Percentiles rank a stretch among this genome's conserved stretches.
These are phyloP conservation scores for Nyctereutes procyonoides DNA, from an alignment of 2,113 vertebrate genomes.

Conservation along the genomic window DNA sequence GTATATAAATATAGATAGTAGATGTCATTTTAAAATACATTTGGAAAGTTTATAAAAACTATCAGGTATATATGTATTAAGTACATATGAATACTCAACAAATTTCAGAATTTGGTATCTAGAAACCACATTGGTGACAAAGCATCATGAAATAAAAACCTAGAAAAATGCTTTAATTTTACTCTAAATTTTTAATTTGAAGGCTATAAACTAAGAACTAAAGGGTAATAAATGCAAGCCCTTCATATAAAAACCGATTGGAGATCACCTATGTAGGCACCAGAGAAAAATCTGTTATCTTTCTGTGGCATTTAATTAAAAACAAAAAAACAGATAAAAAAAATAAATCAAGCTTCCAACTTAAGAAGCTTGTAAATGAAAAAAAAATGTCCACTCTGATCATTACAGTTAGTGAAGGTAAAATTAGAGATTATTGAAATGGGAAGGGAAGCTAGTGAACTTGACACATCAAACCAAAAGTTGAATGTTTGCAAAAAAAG, in stretches of 20 bases:
- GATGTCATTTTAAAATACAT: neutral
- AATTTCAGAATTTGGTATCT: neutral
- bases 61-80: neutral
- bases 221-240: neutral
- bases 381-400: neutral
- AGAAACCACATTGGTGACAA: neutral
- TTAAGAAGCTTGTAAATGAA: neutral
- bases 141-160: neutral
- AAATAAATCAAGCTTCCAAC: neutral
- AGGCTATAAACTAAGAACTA: neutral
- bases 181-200: neutral
- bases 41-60: neutral
- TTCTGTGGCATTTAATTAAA: neutral
- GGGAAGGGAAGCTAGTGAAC: neutral
- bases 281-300: neutral
- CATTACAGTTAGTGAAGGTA: neutral
- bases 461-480: neutral
- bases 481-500: neutral
- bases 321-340: neutral
- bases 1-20: neutral
- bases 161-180: neutral
- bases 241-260: neutral
- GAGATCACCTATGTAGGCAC: neutral
- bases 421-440: neutral
- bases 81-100: neutral